phyloP scores from a whole-genome alignment of 30 jellyfish, hydroid and myxozoan genomes.

The Sanderia malayensis region DNA sequence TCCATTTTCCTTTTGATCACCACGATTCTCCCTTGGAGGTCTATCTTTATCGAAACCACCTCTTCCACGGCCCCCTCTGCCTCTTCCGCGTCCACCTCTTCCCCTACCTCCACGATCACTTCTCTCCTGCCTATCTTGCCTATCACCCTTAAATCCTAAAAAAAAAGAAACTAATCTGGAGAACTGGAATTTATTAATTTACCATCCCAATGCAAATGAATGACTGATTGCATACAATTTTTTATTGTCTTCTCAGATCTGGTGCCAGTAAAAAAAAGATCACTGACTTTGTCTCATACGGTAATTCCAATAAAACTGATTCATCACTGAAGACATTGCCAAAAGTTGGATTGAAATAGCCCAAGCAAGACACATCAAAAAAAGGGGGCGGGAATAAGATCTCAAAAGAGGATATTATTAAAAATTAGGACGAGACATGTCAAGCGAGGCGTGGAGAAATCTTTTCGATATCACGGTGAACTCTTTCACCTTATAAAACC shows the following conservation, averaged over 20 bases:
- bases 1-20: constrained; percentile 36
- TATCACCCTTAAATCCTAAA: constrained; percentile 43
- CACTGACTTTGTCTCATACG: constrained; percentile 10
- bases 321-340: constrained; percentile 8
- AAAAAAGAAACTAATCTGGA: too few relatives aligned
- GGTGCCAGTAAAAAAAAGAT: not conserved
- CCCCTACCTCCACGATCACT: constrained; percentile 70
- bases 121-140: constrained; percentile 53
- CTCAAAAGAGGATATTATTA: too few relatives aligned
- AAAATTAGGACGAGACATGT: too few relatives aligned
- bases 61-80: constrained; percentile 85
- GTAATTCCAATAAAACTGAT: constrained; percentile 15
- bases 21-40: constrained; percentile 70
- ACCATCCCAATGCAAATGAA: too few relatives aligned
- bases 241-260: constrained; percentile 7
- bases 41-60: constrained; percentile 78
- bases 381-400: too few relatives aligned
- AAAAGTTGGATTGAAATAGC: too few relatives aligned
- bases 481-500: too few relatives aligned
- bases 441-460: too few relatives aligned
- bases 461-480: too few relatives aligned
- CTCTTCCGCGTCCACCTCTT: constrained; percentile 63
- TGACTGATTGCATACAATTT: not conserved
- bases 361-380: too few relatives aligned
- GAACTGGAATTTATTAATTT: too few relatives aligned